phyloP scores from a whole-genome alignment of 2,113 vertebrate species.

The Oreochromis spilurus region DNA sequence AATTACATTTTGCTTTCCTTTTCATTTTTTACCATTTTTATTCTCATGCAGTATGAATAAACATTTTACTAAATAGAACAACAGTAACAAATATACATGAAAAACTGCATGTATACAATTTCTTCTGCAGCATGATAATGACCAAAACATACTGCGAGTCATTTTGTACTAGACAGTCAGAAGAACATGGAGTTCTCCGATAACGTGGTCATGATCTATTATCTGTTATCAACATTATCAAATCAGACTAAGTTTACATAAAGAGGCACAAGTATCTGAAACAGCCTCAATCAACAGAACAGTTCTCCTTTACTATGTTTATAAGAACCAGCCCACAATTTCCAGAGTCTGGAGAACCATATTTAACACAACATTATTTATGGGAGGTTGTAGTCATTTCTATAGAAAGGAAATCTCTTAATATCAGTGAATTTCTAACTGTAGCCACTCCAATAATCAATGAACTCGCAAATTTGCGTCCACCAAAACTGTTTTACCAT shows the following conservation, averaged over 20 bases:
- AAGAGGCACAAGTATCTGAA: not conserved
- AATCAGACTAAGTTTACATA: not conserved
- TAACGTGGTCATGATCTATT: not conserved
- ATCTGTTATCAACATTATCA: not conserved
- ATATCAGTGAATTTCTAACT: not conserved
- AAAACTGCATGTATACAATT: not conserved
- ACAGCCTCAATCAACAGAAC: not conserved
- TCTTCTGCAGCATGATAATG: not conserved
- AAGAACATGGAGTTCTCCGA: not conserved
- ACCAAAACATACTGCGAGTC: not conserved
- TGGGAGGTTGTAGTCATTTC: not conserved
- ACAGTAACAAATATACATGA: not conserved
- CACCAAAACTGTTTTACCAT: not conserved
- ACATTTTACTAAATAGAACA: not conserved
- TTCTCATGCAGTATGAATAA: not conserved
- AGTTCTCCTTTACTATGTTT: not conserved
- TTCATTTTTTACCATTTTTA: not conserved
- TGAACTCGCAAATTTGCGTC: not conserved
- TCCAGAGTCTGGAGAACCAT: not conserved
- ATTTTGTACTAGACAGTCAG: not conserved
- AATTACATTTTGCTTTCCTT: not conserved
- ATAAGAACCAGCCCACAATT: not conserved
- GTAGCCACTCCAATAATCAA: not conserved
- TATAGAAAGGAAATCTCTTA: not conserved
- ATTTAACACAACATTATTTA: not conserved